Evolutionary conservation across 2,113 vertebrate genomes (phyloP).

Genomic region (Myiopsitta monachus): DNA sequence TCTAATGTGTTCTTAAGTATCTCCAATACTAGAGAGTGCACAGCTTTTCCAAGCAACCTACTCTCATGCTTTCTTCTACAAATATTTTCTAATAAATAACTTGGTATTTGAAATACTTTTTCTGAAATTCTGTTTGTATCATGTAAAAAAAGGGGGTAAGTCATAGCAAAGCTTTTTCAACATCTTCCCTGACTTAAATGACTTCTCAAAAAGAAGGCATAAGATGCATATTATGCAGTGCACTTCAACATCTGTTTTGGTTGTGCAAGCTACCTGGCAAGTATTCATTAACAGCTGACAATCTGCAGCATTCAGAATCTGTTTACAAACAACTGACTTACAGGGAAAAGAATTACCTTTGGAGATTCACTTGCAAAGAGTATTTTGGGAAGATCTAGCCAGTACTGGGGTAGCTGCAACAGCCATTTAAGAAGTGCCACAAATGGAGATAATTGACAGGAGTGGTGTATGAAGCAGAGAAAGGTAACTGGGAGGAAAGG

Average conservation of each 20-base stretch:
- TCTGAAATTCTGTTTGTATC: neutral
- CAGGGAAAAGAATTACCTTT: neutral
- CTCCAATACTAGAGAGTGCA: neutral
- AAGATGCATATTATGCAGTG: neutral
- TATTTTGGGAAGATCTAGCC: neutral
- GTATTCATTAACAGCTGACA: neutral
- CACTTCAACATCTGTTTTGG: neutral
- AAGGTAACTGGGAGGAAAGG: neutral
- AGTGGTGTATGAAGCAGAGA: neutral
- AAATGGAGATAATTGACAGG: neutral
- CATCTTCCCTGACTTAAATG: neutral
- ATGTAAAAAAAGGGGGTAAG: neutral
- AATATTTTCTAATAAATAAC: neutral
- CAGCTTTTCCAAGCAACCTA: neutral
- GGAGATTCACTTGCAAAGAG: neutral
- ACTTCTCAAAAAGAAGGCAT: neutral
- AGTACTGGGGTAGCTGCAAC: neutral
- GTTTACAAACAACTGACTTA: neutral
- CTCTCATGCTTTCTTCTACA: neutral
- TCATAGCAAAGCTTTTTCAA: neutral
- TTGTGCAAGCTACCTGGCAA: neutral
- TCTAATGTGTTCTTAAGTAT: neutral
- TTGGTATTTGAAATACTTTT: neutral
- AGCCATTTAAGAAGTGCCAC: neutral
- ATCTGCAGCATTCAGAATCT: neutral